A percentile compares a stretch with the other conserved stretches of the same genome.
Evolutionary conservation across 1,140 invertebrate species (phyloP).

Genomic region (Zaprionus lachaisei): DNA sequence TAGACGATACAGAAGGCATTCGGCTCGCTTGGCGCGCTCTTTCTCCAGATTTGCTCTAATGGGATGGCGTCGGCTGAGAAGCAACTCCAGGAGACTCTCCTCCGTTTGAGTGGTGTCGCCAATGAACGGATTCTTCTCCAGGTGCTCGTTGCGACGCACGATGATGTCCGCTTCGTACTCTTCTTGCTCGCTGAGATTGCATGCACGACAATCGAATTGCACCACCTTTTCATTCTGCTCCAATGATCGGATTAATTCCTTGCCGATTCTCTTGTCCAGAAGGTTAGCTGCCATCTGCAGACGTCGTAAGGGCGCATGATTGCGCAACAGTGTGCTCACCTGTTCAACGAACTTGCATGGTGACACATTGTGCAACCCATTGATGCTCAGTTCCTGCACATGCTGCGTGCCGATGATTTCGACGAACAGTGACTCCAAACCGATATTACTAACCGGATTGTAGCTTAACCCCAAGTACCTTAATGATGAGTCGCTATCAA

Average conservation of each 20-base stretch:
- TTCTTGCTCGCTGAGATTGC: slow-evolving; percentile 37
- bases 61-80: slow-evolving; percentile 37
- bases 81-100: slow-evolving; percentile 20
- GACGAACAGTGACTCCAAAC: slow-evolving; percentile 25
- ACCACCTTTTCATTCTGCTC: slow-evolving; percentile 32
- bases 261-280: not conserved
- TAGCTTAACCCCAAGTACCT: slow-evolving; percentile 65
- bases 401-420: slow-evolving; percentile 50
- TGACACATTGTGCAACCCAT: slow-evolving; percentile 9
- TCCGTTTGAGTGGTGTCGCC: slow-evolving; percentile 9
- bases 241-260: slow-evolving; percentile 34
- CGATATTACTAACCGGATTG: slow-evolving; percentile 44
- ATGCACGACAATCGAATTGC: slow-evolving; percentile 60
- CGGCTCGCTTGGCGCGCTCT: not conserved
- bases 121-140: slow-evolving; percentile 4
- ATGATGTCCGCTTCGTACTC: slow-evolving; percentile 67
- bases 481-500: not conserved
- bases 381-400: slow-evolving; percentile 51
- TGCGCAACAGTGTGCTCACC: slow-evolving; percentile 39
- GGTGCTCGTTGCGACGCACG: slow-evolving; percentile 62
- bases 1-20: slow-evolving; percentile 10
- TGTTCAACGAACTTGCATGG: not conserved
- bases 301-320: slow-evolving; percentile 47
- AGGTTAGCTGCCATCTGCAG: slow-evolving; percentile 51
- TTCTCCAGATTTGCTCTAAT: slow-evolving; percentile 32